A percentile compares a stretch with the other conserved stretches of the same genome.
Evolutionary conservation across 2,797 vertebrate genomes (phyloP).

Genomic region (Danio tinwini): DNA sequence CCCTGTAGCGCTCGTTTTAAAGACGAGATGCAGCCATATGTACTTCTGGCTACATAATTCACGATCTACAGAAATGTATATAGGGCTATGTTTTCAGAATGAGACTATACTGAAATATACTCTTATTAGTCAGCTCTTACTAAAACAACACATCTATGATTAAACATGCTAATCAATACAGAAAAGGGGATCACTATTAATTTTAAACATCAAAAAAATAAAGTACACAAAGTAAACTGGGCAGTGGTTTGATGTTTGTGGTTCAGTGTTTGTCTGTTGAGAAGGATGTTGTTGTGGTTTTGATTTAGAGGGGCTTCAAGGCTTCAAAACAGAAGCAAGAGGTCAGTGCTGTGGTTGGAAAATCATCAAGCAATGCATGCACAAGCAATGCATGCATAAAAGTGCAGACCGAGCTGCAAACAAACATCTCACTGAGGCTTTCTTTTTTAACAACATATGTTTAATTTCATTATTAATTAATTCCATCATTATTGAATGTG

Average conservation of each 20-base stretch:
- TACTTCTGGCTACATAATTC: too few relatives aligned
- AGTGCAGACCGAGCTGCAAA: background rate
- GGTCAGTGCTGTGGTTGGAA: constrained; percentile 42
- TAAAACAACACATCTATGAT: too few relatives aligned
- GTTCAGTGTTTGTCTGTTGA: constrained; percentile 3
- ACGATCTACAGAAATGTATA: too few relatives aligned
- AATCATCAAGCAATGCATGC: background rate
- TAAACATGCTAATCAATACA: background rate
- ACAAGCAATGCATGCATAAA: constrained; percentile 6
- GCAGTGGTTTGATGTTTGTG: background rate
- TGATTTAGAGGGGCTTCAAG: constrained; percentile 22
- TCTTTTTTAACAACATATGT: background rate
- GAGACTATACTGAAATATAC: too few relatives aligned
- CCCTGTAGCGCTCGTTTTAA: too few relatives aligned
- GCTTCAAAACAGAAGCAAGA: constrained; percentile 18
- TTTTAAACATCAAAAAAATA: too few relatives aligned
- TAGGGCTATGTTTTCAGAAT: too few relatives aligned
- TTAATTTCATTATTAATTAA: background rate
- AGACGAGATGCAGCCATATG: too few relatives aligned
- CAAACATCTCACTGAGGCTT: background rate
- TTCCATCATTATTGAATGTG: too few relatives aligned
- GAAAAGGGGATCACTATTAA: too few relatives aligned
- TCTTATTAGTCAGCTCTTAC: too few relatives aligned
- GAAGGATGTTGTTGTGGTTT: constrained; percentile 28
- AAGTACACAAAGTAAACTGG: background rate